A percentile compares a stretch with the other conserved stretches of the same genome.
Conservation (phyloP, 92 coral and sea anemone species). For the Diadumene lineata region DNA sequence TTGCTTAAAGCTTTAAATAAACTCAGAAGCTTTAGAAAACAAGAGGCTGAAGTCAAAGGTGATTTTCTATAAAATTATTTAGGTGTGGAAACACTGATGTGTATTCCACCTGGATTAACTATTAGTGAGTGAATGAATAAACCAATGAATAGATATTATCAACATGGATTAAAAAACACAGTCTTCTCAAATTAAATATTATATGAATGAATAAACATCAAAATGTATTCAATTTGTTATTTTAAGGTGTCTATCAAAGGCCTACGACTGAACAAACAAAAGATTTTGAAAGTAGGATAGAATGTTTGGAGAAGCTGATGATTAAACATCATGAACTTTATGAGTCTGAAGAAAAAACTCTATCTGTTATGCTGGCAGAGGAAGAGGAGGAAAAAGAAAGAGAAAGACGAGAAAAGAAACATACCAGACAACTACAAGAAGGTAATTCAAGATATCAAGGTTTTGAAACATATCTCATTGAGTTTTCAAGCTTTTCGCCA, state of each 20-base stretch:
- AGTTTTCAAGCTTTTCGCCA: too few species aligned
- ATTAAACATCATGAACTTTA: slow-evolving; percentile 59
- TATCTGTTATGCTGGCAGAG: slow-evolving; percentile 88
- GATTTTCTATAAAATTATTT: background rate
- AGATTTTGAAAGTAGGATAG: slow-evolving; percentile 57
- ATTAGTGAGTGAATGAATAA: too few species aligned
- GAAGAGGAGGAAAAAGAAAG: slow-evolving; percentile 91
- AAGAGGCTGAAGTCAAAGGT: slow-evolving; percentile 95
- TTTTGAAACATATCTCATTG: too few species aligned
- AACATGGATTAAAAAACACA: too few species aligned
- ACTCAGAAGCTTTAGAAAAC: slow-evolving; percentile 79
- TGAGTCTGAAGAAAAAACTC: slow-evolving; percentile 86
- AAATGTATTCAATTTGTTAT: background rate
- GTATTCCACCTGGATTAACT: too few species aligned
- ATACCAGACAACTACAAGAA: slow-evolving; percentile 65
- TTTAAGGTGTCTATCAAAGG: slow-evolving; percentile 76
- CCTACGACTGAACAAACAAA: slow-evolving; percentile 65
- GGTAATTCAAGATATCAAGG: slow-evolving; percentile 14
- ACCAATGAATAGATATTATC: too few species aligned
- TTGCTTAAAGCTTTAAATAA: slow-evolving; percentile 71
- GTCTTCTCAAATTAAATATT: too few species aligned
- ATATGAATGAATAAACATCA: too few species aligned
- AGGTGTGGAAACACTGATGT: too few species aligned
- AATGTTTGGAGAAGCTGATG: slow-evolving; percentile 63
- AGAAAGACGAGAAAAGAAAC: slow-evolving; percentile 72